Percentiles rank a stretch among this genome's conserved stretches.
Evolutionary conservation across 23 tunicate species (phyloP).

Genomic region (Halocynthia roretzi): DNA sequence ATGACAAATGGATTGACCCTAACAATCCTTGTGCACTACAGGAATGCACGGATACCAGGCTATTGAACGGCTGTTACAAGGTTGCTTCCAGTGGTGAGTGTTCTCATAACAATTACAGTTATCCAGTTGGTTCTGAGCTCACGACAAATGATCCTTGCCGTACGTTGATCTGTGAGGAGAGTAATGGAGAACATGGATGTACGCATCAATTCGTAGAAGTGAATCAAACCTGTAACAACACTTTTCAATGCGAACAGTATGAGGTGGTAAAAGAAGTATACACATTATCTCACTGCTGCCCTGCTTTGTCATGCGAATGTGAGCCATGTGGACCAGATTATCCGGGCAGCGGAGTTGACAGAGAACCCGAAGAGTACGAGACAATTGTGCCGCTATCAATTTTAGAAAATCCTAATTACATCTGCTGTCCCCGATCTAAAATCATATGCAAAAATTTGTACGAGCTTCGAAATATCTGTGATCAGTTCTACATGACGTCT

Average conservation of each 20-base stretch:
- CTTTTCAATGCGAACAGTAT: constrained; percentile 14
- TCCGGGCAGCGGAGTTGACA: constrained; percentile 7
- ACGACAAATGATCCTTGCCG: constrained; percentile 20
- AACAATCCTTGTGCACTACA: constrained; percentile 13
- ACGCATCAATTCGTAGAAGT: constrained; percentile 18
- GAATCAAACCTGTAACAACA: constrained; percentile 12
- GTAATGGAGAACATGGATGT: constrained; percentile 10
- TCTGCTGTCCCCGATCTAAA: constrained; percentile 27
- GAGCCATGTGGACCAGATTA: constrained; percentile 25
- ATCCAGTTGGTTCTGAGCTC: constrained; percentile 23
- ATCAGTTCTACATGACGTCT: neutral
- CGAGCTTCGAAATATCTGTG: neutral
- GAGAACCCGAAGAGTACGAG: constrained; percentile 26
- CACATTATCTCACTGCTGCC: constrained; percentile 18
- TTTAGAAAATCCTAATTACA: constrained; percentile 21
- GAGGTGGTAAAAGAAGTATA: neutral
- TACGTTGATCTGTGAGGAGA: constrained; percentile 13
- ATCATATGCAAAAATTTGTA: constrained; percentile 18
- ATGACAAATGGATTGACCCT: constrained; percentile 16
- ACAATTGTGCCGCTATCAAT: constrained; percentile 2
- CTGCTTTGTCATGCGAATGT: constrained; percentile 23
- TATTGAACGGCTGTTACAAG: constrained; percentile 18
- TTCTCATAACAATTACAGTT: constrained; percentile 13
- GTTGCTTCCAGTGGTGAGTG: constrained; percentile 18
- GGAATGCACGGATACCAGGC: constrained; percentile 13